Conservation (phyloP, 2,888 invertebrate species). For the Autographa pulchrina region DNA sequence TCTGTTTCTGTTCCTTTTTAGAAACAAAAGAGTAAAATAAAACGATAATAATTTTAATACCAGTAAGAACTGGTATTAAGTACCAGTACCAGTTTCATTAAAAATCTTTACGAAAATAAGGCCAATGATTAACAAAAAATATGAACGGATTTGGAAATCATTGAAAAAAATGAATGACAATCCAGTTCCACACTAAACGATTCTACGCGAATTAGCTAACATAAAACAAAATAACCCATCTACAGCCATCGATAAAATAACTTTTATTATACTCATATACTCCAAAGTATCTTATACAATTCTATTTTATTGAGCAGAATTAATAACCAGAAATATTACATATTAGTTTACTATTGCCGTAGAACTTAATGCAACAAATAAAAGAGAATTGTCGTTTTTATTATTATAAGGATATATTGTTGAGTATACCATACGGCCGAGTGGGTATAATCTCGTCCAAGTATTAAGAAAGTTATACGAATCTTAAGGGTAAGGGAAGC, state of each 20-base stretch:
- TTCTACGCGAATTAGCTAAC: neutral
- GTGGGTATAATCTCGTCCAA: slow-evolving; percentile 81
- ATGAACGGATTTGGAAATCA: neutral
- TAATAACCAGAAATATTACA: slow-evolving; percentile 82
- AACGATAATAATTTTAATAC: too few species aligned
- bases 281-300: slow-evolving; percentile 61
- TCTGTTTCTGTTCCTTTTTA: neutral
- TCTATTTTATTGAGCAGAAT: slow-evolving; percentile 85
- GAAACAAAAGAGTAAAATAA: neutral
- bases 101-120: neutral
- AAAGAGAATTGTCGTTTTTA: slow-evolving; percentile 83
- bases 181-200: neutral
- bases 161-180: neutral
- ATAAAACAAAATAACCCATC: slow-evolving; percentile 42
- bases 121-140: neutral
- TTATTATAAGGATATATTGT: slow-evolving; percentile 81
- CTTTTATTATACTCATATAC: slow-evolving; percentile 52
- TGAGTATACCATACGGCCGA: slow-evolving; percentile 76
- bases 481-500: slow-evolving; percentile 80
- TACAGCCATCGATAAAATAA: slow-evolving; percentile 39
- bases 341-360: slow-evolving; percentile 71
- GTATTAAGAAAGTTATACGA: slow-evolving; percentile 87
- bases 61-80: too few species aligned
- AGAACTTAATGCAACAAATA: slow-evolving; percentile 83
- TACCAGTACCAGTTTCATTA: too few species aligned